Evolutionary conservation across 2,113 vertebrate species (phyloP), one percentile per base, ranked within the genome.

Genomic region (Salvelinus fontinalis): DNA sequence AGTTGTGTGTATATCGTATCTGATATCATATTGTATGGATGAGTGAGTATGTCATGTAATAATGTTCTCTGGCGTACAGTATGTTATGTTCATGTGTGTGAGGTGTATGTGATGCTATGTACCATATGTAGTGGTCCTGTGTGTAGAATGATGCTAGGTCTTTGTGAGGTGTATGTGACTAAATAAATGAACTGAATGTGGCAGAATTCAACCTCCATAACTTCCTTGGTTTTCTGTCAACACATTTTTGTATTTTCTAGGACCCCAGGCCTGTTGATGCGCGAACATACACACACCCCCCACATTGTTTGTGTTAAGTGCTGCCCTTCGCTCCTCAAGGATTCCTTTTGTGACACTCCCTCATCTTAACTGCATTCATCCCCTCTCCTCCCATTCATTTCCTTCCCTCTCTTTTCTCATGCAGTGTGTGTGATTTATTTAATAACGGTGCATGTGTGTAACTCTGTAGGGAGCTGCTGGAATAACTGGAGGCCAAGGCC

Each of bases 91-190:
- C 48, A 73, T 70, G 78, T 73, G 67, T 70, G 48, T 14, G 5
- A 29, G 85, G 59, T 12, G 27, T 26, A n/a, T 64, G 34, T 48
- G 59, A 34, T 16, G 20, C 13, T 68, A 14, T 57, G 81, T 79
- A 76, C 4, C 20, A 18, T 57, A 44, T 44, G 39, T 44, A 44
- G 9, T 12, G 39, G 39, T 44, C 39, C 9, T 44, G 39, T 3
- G 39, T 44, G 39, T 9, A 44, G 9, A 44, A 44, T 11, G 39
- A 44, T 39, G 39, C 39, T 39, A 39, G 7, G 39, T 39, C 39
- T 39, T 4, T 31, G 31, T 31, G 31, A 31, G 31, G 31, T 31
- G 31, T 31, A 39, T 39, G 1, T 39, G 39, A 39, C 8, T 8
- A 39, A 39, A 39, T 39, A 39, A 39, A 39, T 39, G 0, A 39